Evolutionary conservation across 2,797 vertebrate species (phyloP), one percentile per base, ranked within the genome.

Genomic region (Sebastes trivittatus): DNA sequence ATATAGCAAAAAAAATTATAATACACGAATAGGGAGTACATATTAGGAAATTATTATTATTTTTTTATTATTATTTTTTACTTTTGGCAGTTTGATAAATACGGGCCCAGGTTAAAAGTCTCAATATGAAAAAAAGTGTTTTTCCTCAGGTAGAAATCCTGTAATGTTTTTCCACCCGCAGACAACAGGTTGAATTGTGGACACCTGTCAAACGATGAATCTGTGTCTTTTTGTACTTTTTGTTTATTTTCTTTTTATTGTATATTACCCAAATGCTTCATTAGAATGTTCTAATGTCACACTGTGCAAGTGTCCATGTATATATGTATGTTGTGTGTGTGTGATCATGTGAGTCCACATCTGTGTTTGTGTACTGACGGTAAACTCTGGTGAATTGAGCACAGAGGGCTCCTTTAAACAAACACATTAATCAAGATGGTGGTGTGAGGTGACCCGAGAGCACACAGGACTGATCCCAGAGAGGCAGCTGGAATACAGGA

Each of bases 351-450:
- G 42, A 55, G 62, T 69, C 49, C 71, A 34, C 61, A 62, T 82
- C 75, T 83, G 86, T 22, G 61, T 80, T 74, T 89, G 84, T 92
- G 83, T 87, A 69, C 84, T 83, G 72, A 84, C 67, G 75, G 80
- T 72, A 78, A 88, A 76, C 82, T 72, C 22, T 42, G 66, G 58
- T 75, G 79, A 72, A 79, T 78, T 70, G 78, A 82, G 69, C 78
- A 69, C 23, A 2, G 77, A 86, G 60, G 25, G 49, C 72, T 90
- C 90, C 87, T 83, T 92, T 80, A 88, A 85, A 77, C 87, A 93
- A 94, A 94, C 83, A 88, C 85, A 92, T 92, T 80, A 87, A 91
- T 89, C 77, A 82, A 68, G 75, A 71, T 77, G 82, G 9, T 61
- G 84, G 77, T 65, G 68, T 30, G 58, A 80, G 36, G 81, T 72